Conservation (phyloP, 2,797 vertebrate genomes). For the Propithecus perrieri region DNA sequence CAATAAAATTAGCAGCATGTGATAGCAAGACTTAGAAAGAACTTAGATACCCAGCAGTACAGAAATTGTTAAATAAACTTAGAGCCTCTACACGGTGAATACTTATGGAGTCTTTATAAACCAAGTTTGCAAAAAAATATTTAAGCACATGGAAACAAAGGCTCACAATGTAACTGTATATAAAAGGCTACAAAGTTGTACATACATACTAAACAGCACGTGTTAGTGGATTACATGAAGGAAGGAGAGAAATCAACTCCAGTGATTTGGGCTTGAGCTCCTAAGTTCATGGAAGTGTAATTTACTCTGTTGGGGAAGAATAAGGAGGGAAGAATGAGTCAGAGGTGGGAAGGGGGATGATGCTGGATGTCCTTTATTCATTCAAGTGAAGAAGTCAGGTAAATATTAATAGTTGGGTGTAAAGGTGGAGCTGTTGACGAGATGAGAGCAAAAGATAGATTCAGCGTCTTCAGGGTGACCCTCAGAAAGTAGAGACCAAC, state of each 20-base stretch:
- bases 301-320: neutral
- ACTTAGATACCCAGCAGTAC: neutral
- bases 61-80: neutral
- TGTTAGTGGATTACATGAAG: neutral
- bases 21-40: neutral
- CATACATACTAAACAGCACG: neutral
- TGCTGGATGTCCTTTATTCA: neutral
- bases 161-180: neutral
- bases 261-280: neutral
- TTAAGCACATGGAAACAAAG: neutral
- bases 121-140: neutral
- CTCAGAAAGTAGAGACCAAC: neutral
- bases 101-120: neutral
- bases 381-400: neutral
- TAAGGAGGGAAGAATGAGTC: rapidly evolving
- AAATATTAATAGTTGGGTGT: neutral
- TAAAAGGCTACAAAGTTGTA: neutral
- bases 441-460: neutral
- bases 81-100: neutral
- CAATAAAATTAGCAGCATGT: neutral
- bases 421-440: neutral
- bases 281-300: neutral
- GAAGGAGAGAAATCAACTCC: neutral
- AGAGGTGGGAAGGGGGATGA: too few relatives aligned
- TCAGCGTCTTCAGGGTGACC: neutral